These are phyloP conservation scores for Ormia ochracea DNA, from an alignment of 2,888 invertebrate species.

Conservation along the genomic window DNA sequence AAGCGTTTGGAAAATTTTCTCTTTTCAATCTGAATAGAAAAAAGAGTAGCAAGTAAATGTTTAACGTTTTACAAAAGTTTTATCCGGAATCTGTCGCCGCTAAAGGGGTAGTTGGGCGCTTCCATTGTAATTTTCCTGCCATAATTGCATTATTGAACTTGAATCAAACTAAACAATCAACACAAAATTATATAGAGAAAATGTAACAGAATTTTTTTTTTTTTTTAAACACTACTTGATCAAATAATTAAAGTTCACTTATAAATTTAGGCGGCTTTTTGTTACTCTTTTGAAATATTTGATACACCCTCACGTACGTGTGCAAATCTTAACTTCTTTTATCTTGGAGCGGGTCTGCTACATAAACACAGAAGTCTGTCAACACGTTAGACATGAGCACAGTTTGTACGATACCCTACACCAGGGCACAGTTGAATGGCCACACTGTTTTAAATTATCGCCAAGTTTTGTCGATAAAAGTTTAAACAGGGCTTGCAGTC, in stretches of 20 bases:
- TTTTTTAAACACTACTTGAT: constrained; percentile 41
- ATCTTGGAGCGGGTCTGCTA: neutral
- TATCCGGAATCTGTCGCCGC: constrained; percentile 11
- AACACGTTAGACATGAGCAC: neutral
- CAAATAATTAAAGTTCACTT: constrained; percentile 55
- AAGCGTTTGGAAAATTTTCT: constrained; percentile 29
- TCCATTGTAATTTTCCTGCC: neutral
- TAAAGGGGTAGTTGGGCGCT: constrained; percentile 24
- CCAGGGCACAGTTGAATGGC: neutral
- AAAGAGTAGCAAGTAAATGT: constrained; percentile 43
- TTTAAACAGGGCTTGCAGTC: too few species aligned
- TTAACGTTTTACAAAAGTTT: constrained; percentile 31
- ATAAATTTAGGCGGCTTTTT: constrained; percentile 46
- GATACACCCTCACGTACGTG: constrained; percentile 54
- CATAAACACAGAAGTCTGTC: neutral
- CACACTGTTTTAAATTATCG: neutral
- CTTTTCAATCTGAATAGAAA: constrained; percentile 3
- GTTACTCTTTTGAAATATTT: constrained; percentile 46
- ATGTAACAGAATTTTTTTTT: constrained; percentile 42
- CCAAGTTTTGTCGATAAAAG: too few species aligned
- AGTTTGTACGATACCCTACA: neutral
- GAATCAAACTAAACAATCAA: constrained; percentile 11
- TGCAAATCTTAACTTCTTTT: neutral
- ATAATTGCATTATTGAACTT: constrained; percentile 40
- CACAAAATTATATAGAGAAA: constrained; percentile 36